Evolutionary conservation across 2,888 invertebrate species (phyloP), one percentile per base, ranked within the genome.

Genomic region (Agrotis puta): DNA sequence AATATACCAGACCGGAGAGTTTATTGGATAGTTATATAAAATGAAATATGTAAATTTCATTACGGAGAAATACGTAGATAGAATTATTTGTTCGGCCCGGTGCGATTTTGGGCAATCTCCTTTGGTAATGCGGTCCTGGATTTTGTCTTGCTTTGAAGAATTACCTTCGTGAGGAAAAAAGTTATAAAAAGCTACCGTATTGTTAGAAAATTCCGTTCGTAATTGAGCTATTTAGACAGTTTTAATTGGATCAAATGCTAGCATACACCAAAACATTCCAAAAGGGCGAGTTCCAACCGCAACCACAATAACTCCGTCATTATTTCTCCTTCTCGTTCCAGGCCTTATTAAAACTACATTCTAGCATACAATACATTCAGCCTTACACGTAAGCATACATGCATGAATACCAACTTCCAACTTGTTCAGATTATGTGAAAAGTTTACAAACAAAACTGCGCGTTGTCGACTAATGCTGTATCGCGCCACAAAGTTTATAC

Each of bases 1-100:
- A 94, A 94, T 94, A 93, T 90, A 91, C 85, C 88, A 87, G 85
- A 85, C 77, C 85, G 77, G 82, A 82, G 79, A 87, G 87, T 90
- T 88, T 92, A 92, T 92, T 92, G 91, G 89, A 89, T 86, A 85
- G 85, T 85, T 88, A 86, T 88, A 87, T 87, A 88, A 88, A 87
- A 88, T 89, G 81, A 82, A 86, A 88, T 88, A 83, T 85, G 86
- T 84, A 83, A 85, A 85, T 84, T 87, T 87, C 82, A 85, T 86
- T 85, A 82, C 75, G 70, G 65, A 57, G 61, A 77, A 79, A 76
- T 77, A 79, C 66, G 81, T 81, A 74, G 61, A 74, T 75, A 58
- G 77, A 85, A 83, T 80, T 77, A 78, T 84, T 84, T 84, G 67
- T 79, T 76, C 66, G 53, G 68, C 57, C 58, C 65, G 59, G 72